phyloP scores from a whole-genome alignment of 2,888 invertebrate genomes.

The Pocota personata region DNA sequence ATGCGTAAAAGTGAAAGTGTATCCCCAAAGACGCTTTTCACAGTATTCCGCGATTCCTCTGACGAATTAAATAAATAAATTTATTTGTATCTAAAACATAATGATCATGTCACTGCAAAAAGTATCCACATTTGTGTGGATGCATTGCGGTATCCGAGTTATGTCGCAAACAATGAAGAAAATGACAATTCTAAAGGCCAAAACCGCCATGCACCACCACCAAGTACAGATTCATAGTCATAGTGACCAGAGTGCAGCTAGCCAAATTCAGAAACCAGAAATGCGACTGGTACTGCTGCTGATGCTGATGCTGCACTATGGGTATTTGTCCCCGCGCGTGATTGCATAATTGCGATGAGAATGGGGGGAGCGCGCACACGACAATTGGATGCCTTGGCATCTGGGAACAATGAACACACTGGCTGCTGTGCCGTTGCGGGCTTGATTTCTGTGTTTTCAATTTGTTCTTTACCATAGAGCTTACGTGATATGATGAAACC shows the following conservation, averaged over 20 bases:
- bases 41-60: conserved; percentile 8
- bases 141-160: background rate
- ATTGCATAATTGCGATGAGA: conserved; percentile 55
- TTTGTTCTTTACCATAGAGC: conserved; percentile 33
- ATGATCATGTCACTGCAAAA: conserved; percentile 26
- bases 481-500: background rate
- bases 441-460: conserved; percentile 7
- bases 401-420: conserved; percentile 30
- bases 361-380: conserved; percentile 18
- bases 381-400: conserved; percentile 40
- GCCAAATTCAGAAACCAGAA: conserved; percentile 53
- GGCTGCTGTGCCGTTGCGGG: background rate
- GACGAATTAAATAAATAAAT: conserved; percentile 45
- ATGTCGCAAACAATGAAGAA: conserved; percentile 39
- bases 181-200: conserved; percentile 63
- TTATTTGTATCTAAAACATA: conserved; percentile 48
- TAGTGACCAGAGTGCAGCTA: conserved; percentile 36
- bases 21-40: conserved; percentile 15
- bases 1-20: conserved; percentile 72
- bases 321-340: conserved; percentile 44
- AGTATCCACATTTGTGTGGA: conserved; percentile 14
- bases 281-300: background rate
- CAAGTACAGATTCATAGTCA: background rate
- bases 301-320: conserved; percentile 9
- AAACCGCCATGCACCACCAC: conserved; percentile 35